A percentile compares a stretch with the other conserved stretches of the same genome.
These are phyloP conservation scores for Protophormia terraenovae DNA, from an alignment of 2,888 invertebrate genomes.

Conservation along the genomic window DNA sequence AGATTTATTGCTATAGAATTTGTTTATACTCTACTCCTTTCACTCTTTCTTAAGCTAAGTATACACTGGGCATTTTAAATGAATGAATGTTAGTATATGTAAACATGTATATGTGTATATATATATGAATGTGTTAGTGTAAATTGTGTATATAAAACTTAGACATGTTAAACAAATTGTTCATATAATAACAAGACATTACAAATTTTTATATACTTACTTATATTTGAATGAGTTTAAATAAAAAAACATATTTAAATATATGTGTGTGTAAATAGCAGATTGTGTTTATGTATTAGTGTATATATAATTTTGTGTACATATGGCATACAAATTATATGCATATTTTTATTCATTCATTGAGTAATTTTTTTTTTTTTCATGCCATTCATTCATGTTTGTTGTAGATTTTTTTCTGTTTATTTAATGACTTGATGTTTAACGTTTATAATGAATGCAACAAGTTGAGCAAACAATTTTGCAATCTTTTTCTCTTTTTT, in stretches of 20 bases:
- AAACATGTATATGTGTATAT: not conserved
- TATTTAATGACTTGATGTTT: conserved; percentile 43
- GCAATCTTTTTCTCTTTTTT: conserved; percentile 5
- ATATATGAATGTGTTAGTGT: not conserved
- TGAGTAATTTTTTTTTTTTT: conserved; percentile 21
- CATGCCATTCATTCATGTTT: conserved; percentile 48
- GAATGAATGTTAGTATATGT: not conserved
- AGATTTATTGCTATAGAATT: not conserved
- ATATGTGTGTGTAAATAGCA: not conserved
- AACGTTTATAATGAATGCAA: conserved; percentile 58
- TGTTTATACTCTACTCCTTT: not conserved
- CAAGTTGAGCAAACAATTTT: conserved; percentile 64
- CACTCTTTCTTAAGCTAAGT: not conserved
- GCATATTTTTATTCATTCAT: conserved; percentile 52
- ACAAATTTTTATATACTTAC: conserved; percentile 2
- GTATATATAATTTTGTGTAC: not conserved
- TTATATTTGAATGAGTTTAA: conserved; percentile 28
- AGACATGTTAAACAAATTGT: conserved; percentile 30
- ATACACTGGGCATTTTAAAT: conserved; percentile 44
- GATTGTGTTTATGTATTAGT: not conserved
- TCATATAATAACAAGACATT: conserved; percentile 21
- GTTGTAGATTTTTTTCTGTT: conserved; percentile 1
- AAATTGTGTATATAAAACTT: conserved; percentile 10
- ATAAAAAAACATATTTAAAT: not conserved
- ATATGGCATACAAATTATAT: conserved; percentile 42